Base-by-base conservation (phyloP, 2,888 invertebrate species). In the Noctua janthina region DNA sequence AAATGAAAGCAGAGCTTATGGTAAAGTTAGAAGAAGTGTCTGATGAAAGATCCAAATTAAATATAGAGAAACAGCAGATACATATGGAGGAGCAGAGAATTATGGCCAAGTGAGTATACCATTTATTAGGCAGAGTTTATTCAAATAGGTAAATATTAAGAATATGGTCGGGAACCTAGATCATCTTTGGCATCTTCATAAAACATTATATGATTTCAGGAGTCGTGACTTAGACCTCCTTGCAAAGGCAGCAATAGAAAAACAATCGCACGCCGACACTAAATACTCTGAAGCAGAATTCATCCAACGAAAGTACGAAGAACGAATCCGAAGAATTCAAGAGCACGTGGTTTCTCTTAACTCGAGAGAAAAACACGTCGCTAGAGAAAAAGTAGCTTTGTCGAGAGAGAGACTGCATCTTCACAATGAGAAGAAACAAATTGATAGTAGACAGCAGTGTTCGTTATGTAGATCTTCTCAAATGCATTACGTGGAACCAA, bases 321-420 rank as follows among this genome's bases (percentile, higher is more conserved):
- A 97, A 71, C 94, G 97, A 86, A 95, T 97, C 80, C 93, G 97
- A 69, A 95, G 97, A 70, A 95, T 98, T 59, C 98, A 98, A 91
- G 97, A 96, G 82, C 97, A 97, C 82, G 96, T 97, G 5, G 93
- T 96, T 6, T 97, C 97, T 1, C 89, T 98, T 35, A 96, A 97
- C 39, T 91, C 93, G 20, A 95, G 97, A 88, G 98, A 98, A 85
- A 97, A 97, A 88, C 97, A 97, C 87, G 96, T 98, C 62, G 97
- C 97, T 0, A 97, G 96, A 91, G 98, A 98, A 88, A 98, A 98
- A 92, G 97, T 98, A 0, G 94, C 96, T 5, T 89, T 98, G 17
- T 97, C 97, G 0, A 97, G 97, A 87, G 97, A 98, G 91, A 95
- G 97, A 86, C 88, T 98, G 76, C 95, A 94, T 78, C 92, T 97